phyloP scores from a whole-genome alignment of 2,888 invertebrate genomes.

The Nemapogon koenigi region DNA sequence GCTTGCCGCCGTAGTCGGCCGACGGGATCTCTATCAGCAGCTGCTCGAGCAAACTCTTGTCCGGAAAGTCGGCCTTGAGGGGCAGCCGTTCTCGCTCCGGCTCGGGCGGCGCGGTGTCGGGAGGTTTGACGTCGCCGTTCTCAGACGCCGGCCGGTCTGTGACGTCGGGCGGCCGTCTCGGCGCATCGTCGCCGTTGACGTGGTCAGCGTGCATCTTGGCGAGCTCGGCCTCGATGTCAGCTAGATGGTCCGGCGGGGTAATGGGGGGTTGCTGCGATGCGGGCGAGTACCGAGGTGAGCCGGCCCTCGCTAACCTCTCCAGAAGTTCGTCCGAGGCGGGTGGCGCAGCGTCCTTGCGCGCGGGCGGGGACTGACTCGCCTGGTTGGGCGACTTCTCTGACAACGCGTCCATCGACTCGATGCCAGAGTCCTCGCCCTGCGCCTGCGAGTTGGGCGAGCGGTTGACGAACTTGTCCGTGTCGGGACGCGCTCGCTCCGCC shows the following conservation, averaged over 20 bases:
- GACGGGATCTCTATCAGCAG: conserved; percentile 85
- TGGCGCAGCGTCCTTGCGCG: conserved; percentile 42
- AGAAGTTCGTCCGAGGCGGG: conserved; percentile 38
- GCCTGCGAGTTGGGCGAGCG: conserved; percentile 58
- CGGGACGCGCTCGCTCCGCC: conserved; percentile 57
- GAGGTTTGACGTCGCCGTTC: conserved; percentile 28
- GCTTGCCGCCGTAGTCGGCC: conserved; percentile 57
- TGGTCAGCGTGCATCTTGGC: conserved; percentile 69
- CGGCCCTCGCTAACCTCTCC: conserved; percentile 30
- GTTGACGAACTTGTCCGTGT: conserved; percentile 40
- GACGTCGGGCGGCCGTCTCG: conserved; percentile 14
- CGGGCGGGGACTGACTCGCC: conserved; percentile 75
- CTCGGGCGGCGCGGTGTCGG: conserved; percentile 17
- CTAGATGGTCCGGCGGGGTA: conserved; percentile 53
- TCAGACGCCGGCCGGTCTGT: conserved; percentile 20
- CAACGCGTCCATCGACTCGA: conserved; percentile 92
- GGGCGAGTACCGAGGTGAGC: conserved; percentile 15
- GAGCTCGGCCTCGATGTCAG: conserved; percentile 73
- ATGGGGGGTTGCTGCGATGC: too few relatives aligned
- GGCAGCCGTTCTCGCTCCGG: conserved; percentile 39
- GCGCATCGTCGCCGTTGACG: conserved; percentile 29
- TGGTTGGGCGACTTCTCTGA: conserved; percentile 92
- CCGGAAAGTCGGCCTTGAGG: conserved; percentile 52
- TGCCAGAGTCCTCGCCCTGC: conserved; percentile 89
- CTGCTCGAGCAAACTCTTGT: conserved; percentile 75